Conservation (phyloP, 2,113 vertebrate genomes). For the Forbesichthys papilliferus region DNA sequence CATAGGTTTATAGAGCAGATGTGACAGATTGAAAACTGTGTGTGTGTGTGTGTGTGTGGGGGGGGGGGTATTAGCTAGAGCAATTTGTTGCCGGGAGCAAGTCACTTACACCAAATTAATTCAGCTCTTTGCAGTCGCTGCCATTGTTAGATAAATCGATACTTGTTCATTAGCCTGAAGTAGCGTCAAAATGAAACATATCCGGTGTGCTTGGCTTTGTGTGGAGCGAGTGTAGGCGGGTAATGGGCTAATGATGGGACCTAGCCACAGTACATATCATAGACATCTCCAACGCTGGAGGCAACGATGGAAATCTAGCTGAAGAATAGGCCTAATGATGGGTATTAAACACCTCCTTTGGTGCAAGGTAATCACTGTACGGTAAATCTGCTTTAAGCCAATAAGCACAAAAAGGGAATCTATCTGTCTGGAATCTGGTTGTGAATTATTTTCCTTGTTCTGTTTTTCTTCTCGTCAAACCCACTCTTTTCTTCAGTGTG, state of each 20-base stretch:
- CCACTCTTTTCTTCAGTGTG: background rate
- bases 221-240: constrained; percentile 8
- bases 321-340: constrained; percentile 33
- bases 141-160: constrained; percentile 64
- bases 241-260: constrained; percentile 56
- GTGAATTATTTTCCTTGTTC: constrained; percentile 24
- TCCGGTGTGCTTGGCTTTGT: constrained; percentile 33
- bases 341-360: constrained; percentile 42
- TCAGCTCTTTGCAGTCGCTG: constrained; percentile 48
- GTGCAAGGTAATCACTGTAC: constrained; percentile 39
- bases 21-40: background rate
- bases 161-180: constrained; percentile 59
- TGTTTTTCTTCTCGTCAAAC: constrained; percentile 13
- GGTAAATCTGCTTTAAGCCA: constrained; percentile 37
- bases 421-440: background rate
- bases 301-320: constrained; percentile 39
- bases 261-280: constrained; percentile 40
- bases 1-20: constrained; percentile 11
- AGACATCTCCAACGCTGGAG: constrained; percentile 39
- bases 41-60: too few species aligned
- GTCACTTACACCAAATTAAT: constrained; percentile 64
- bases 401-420: constrained; percentile 30
- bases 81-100: constrained; percentile 49
- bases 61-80: background rate
- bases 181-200: constrained; percentile 48